phyloP scores from a whole-genome alignment of 1,140 invertebrate genomes.

The Caenorhabditis remanei region DNA sequence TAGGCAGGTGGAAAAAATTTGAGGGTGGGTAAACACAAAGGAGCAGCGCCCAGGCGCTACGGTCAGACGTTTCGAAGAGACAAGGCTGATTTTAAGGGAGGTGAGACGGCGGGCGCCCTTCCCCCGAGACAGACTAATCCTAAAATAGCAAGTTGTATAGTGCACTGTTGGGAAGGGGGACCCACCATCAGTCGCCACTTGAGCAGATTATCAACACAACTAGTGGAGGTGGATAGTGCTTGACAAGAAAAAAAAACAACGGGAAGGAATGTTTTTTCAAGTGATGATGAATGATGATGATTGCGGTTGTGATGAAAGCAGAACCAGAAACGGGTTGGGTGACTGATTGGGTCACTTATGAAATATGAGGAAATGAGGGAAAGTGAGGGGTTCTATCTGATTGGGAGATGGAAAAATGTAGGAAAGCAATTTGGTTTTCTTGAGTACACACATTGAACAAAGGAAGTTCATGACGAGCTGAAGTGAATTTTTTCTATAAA shows the following conservation, averaged over 20 bases:
- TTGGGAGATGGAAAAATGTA: not conserved
- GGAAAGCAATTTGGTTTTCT: too few species aligned
- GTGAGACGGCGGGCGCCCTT: not conserved
- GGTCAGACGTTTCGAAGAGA: conserved; percentile 11
- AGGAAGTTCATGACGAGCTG: too few species aligned
- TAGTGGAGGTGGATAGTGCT: conserved; percentile 8
- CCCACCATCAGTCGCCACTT: conserved; percentile 46
- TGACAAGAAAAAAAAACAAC: conserved; percentile 25
- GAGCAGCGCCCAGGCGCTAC: conserved; percentile 42
- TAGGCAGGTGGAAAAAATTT: conserved; percentile 21
- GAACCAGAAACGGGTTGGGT: conserved; percentile 25
- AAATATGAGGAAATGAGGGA: conserved; percentile 5
- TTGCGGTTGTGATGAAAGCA: conserved; percentile 37
- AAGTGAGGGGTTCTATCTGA: not conserved
- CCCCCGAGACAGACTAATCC: conserved; percentile 30
- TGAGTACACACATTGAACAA: too few species aligned
- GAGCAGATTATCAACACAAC: conserved; percentile 50
- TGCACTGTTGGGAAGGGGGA: not conserved
- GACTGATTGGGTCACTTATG: conserved; percentile 32
- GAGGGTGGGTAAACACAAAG: conserved; percentile 50
- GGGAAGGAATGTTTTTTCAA: conserved; percentile 45
- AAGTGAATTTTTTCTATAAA: too few species aligned
- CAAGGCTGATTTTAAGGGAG: conserved; percentile 38
- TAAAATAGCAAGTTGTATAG: conserved; percentile 48
- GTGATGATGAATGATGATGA: conserved; percentile 47